Base-by-base conservation (phyloP, 2,113 vertebrate species). In the Aphyosemion australe region DNA sequence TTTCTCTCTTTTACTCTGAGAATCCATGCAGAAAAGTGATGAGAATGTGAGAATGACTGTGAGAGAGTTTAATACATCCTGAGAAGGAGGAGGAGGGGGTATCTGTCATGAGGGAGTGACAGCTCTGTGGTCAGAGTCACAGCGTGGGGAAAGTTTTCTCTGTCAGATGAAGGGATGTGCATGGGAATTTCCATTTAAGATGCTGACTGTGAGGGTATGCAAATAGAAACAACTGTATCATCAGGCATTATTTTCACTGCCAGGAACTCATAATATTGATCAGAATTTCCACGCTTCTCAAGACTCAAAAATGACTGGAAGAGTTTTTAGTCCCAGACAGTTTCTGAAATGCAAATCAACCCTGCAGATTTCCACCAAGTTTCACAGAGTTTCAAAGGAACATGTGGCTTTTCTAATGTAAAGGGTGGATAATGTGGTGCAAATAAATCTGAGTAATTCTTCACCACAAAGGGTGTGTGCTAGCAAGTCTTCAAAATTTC, bases 401-500 rank as follows among this genome's bases (percentile, higher is more conserved):
- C 46, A 53, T 47, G 32, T 37, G 20, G 42, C 19, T 62, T 65
- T 69, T 54, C 65, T 63, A 41, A 31, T 53, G 65, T 57, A 55
- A 56, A 68, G 74, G 78, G 68, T 15, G 64, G 74, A 63, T 62
- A 78, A 65, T 19, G 73, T 56, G 71, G 46, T 66, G 72, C 72
- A 72, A 75, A 82, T 72, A 78, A 69, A 73, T 61, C 61, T 83
- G 72, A 69, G 72, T 82, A 81, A 87, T 82, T 26, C 76, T 85
- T 81, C 75, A 76, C 70, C 85, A 79, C 76, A 51, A 61, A 78
- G 80, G 74, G 71, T 8, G 76, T 75, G 78, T 79, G 45, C 76
- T 12, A 76, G 78, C 83, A 87, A 84, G 85, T 86, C 58, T 13
- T 81, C 83, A 84, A 86, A 77, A 74, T 54, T 56, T 73, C 74